A percentile compares a stretch with the other conserved stretches of the same genome.
These are phyloP conservation scores for Girardinichthys multiradiatus DNA, from an alignment of 2,113 vertebrate species.

Conservation along the genomic window DNA sequence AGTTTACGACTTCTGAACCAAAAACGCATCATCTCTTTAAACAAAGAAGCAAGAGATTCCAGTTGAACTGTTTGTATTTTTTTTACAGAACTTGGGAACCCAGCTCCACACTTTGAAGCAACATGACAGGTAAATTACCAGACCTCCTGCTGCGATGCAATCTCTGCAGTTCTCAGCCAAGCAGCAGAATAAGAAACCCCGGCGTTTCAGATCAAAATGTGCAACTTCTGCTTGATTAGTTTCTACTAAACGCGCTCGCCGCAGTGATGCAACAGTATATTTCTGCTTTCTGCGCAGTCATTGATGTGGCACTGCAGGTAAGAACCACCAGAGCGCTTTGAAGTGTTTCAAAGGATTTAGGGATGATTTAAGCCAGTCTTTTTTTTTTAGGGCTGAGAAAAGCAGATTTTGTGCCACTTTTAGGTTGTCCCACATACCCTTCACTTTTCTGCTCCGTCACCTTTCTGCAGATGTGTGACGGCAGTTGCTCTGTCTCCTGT, in stretches of 20 bases:
- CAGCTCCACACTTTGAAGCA: conserved; percentile 84
- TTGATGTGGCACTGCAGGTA: conserved; percentile 65
- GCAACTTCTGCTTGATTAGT: conserved; percentile 61
- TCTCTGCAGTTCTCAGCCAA: conserved; percentile 43
- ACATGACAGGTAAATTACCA: conserved; percentile 83
- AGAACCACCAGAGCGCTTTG: conserved; percentile 57
- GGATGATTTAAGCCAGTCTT: conserved; percentile 46
- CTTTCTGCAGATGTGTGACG: conserved; percentile 85
- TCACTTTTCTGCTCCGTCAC: conserved; percentile 21
- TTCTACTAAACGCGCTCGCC: conserved; percentile 45
- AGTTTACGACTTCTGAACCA: conserved; percentile 14
- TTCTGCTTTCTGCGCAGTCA: conserved; percentile 43
- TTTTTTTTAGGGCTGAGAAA: background rate
- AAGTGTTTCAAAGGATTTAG: conserved; percentile 62
- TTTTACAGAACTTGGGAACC: conserved; percentile 81
- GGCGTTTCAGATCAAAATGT: conserved; percentile 58
- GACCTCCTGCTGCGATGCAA: conserved; percentile 25
- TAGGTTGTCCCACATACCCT: conserved; percentile 9
- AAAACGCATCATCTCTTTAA: background rate
- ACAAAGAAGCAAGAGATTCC: conserved; percentile 33
- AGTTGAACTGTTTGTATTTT: conserved; percentile 27
- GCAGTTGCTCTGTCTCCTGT: conserved; percentile 85
- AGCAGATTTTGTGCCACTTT: conserved; percentile 41
- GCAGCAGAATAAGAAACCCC: conserved; percentile 16
- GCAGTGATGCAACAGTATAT: conserved; percentile 53